Evolutionary conservation across 2,888 invertebrate species (phyloP), one percentile per base, ranked within the genome.

Genomic region (Ellobium chinense): DNA sequence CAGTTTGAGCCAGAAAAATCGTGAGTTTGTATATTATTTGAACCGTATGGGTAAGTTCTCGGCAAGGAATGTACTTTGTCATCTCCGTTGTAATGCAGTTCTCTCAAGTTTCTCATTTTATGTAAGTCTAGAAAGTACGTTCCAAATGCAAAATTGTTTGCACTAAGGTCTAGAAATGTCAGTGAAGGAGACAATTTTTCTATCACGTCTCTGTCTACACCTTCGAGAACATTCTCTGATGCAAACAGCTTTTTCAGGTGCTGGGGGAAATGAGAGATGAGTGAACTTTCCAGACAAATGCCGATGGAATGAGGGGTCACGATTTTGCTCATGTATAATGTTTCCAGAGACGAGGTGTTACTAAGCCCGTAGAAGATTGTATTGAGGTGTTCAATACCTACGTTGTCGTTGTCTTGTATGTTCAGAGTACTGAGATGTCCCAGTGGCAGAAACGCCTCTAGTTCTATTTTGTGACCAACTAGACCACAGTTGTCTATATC

Each of bases 101-200:
- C 12, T 18, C 12, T 14, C 29, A 65, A 24, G 65, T 65, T 65
- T 29, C 24, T 65, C 34, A 65, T 31, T 7, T 29, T 5, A 14
- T 5, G 18, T 27, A 65, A 21, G 29, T 65, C 18, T 31, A 7
- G 21, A 5, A 65, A 21, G n/a, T 65, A 65, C 29, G 12, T 65
- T 21, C 65, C 65, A 65, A 65, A 65, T 31, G 29, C 65, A 65
- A 65, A 34, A 27, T 31, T 65, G n/a, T 65, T 65, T 7, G 9
- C 65, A 4, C 21, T n/a, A 24, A 65, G 5, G n/a, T 65, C 65
- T 3, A 65, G 29, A 18, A 5, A 29, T 65, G 9, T 18, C 5
- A 65, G 29, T 7, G 29, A 27, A 31, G 29, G 31, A 12, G 65
- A 24, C 12, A 65, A n/a, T 5, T 4, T 7, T 7, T 34, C 29